These are phyloP conservation scores for Propsilocerus akamusi DNA, from an alignment of 1,140 invertebrate species.

Conservation along the genomic window DNA sequence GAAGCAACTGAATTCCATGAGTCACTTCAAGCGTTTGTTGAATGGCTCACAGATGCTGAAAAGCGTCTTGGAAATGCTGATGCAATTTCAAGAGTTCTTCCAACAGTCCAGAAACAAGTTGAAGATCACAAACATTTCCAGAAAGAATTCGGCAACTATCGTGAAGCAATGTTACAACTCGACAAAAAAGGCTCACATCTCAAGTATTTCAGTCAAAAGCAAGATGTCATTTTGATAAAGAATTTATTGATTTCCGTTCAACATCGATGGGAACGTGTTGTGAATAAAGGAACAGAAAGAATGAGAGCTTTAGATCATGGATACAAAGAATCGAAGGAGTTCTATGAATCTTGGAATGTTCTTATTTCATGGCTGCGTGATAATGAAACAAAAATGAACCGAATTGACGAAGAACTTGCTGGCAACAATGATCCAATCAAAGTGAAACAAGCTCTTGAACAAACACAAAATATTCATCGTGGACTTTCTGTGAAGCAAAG, in stretches of 20 bases:
- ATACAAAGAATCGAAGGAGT: slow-evolving; percentile 91
- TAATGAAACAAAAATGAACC: slow-evolving; percentile 63
- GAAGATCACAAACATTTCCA: slow-evolving; percentile 95
- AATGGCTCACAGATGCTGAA: slow-evolving; percentile 90
- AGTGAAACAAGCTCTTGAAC: slow-evolving; percentile 68
- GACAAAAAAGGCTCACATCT: slow-evolving; percentile 96
- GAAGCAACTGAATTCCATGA: slow-evolving; percentile 95
- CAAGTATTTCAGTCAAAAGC: slow-evolving; percentile 98
- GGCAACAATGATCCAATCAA: slow-evolving; percentile 79
- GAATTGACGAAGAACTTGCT: slow-evolving; percentile 47
- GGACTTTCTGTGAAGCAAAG: slow-evolving; percentile 80
- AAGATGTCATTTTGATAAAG: slow-evolving; percentile 97
- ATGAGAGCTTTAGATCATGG: slow-evolving; percentile 84
- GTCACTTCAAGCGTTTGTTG: slow-evolving; percentile 77
- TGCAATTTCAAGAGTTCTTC: slow-evolving; percentile 84
- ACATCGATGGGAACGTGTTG: slow-evolving; percentile 93
- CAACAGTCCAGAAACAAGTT: slow-evolving; percentile 75
- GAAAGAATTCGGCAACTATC: slow-evolving; percentile 80
- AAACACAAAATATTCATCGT: slow-evolving; percentile 91
- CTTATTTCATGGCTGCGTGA: slow-evolving; percentile 81
- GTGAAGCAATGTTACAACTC: slow-evolving; percentile 86
- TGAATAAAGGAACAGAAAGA: slow-evolving; percentile 87
- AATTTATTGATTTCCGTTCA: slow-evolving; percentile 93
- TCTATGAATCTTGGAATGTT: slow-evolving; percentile 71
- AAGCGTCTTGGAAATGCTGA: slow-evolving; percentile 74